Conservation (phyloP, 2,797 vertebrate species). For the Nannoperca obscura region DNA sequence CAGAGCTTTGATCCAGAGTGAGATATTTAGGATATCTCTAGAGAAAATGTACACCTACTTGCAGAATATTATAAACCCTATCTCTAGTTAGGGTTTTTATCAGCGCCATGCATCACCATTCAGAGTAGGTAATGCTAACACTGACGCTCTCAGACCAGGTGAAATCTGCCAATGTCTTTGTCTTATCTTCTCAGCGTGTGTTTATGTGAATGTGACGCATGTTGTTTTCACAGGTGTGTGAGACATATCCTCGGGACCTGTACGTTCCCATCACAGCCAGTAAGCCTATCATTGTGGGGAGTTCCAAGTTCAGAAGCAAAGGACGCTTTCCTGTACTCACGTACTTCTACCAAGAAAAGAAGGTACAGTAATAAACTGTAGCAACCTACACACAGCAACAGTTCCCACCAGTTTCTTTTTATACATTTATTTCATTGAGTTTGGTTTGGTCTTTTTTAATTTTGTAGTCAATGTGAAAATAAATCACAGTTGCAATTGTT, state of each 20-base stretch:
- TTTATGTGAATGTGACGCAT: conserved; percentile 9
- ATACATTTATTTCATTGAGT: background rate
- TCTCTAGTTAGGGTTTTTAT: background rate
- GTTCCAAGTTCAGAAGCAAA: conserved; percentile 99
- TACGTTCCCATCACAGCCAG: conserved; percentile 95
- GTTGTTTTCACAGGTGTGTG: conserved; percentile 88
- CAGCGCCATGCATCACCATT: background rate
- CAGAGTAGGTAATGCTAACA: background rate
- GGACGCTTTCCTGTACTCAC: conserved; percentile 98
- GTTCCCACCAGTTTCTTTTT: background rate
- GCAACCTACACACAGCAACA: background rate
- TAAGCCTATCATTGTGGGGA: conserved; percentile 97
- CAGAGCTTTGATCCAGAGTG: background rate
- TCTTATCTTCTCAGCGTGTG: background rate
- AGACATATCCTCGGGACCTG: conserved; percentile 95
- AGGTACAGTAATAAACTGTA: conserved; percentile 82
- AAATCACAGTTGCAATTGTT: background rate
- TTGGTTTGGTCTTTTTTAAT: background rate
- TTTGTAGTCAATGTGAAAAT: background rate
- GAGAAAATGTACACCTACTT: background rate
- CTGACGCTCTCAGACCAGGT: background rate
- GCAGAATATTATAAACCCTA: background rate
- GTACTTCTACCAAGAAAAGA: conserved; percentile 95
- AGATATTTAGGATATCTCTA: background rate
- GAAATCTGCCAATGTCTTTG: background rate